A percentile compares a stretch with the other conserved stretches of the same genome.
phyloP scores from a whole-genome alignment of 2,888 invertebrate species.

The Meliscaeva auricollis region DNA sequence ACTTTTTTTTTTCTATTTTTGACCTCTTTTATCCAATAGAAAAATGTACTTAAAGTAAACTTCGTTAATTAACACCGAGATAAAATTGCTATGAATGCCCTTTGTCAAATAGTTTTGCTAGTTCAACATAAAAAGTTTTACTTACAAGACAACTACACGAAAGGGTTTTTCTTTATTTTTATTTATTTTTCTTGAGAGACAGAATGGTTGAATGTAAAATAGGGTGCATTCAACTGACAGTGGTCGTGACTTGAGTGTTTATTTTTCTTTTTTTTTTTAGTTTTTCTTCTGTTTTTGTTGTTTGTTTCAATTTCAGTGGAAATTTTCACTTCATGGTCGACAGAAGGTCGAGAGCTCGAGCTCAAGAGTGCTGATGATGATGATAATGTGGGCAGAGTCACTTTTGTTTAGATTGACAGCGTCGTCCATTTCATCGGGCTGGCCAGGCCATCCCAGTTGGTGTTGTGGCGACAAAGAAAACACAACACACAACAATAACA shows the following conservation, averaged over 20 bases:
- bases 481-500: slow-evolving; percentile 3
- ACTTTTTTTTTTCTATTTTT: neutral
- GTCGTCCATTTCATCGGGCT: neutral
- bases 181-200: slow-evolving; percentile 2
- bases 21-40: neutral
- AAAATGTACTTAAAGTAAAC: neutral
- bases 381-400: slow-evolving; percentile 28
- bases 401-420: slow-evolving; percentile 16
- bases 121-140: neutral
- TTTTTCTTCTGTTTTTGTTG: neutral
- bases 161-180: neutral
- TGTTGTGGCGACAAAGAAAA: slow-evolving; percentile 31
- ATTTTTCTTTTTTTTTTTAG: neutral
- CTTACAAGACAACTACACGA: neutral
- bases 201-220: slow-evolving; percentile 15
- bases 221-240: slow-evolving; percentile 32
- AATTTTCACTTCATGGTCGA: slow-evolving; percentile 52
- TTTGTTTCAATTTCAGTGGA: slow-evolving; percentile 30
- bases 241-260: slow-evolving; percentile 28
- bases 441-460: neutral
- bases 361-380: neutral
- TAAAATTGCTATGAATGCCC: neutral
- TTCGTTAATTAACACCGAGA: slow-evolving; percentile 9
- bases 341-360: slow-evolving; percentile 44
- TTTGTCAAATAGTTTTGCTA: neutral